These are phyloP conservation scores for Scomber japonicus DNA, from an alignment of 2,113 vertebrate species.

Conservation along the genomic window DNA sequence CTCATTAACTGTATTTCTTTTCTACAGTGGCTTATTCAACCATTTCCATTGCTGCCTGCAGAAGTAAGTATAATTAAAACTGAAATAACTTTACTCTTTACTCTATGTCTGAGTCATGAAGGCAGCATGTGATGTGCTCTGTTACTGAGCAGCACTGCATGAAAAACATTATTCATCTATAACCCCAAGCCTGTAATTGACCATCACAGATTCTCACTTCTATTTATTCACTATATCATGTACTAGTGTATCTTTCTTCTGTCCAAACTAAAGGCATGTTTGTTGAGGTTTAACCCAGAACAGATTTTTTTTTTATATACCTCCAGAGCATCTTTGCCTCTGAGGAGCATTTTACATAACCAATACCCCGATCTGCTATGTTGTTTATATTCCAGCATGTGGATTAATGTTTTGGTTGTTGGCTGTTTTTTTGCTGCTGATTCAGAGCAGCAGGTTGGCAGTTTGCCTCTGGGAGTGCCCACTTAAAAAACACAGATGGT, in stretches of 20 bases:
- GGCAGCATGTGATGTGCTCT: neutral
- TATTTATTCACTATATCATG: neutral
- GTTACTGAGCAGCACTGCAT: neutral
- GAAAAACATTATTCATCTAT: neutral
- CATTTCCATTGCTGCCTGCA: neutral
- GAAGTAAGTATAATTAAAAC: neutral
- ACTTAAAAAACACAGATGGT: slow-evolving; percentile 40
- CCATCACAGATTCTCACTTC: neutral
- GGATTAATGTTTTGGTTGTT: slow-evolving; percentile 40
- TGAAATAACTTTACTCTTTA: slow-evolving; percentile 6
- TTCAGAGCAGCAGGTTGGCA: slow-evolving; percentile 48
- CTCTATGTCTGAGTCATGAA: neutral
- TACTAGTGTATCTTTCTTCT: neutral
- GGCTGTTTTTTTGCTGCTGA: slow-evolving; percentile 48
- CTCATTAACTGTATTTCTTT: neutral
- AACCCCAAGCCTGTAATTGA: neutral
- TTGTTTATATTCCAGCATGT: slow-evolving; percentile 14
- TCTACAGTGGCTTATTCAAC: neutral
- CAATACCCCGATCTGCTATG: slow-evolving; percentile 23
- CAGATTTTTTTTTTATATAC: neutral
- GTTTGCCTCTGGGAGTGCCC: slow-evolving; percentile 27
- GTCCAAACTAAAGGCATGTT: neutral
- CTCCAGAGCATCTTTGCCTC: neutral
- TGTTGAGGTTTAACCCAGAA: neutral
- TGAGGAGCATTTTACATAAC: slow-evolving; percentile 17